Base-by-base conservation (phyloP, 2,888 invertebrate genomes). In the Elysia crispata region DNA sequence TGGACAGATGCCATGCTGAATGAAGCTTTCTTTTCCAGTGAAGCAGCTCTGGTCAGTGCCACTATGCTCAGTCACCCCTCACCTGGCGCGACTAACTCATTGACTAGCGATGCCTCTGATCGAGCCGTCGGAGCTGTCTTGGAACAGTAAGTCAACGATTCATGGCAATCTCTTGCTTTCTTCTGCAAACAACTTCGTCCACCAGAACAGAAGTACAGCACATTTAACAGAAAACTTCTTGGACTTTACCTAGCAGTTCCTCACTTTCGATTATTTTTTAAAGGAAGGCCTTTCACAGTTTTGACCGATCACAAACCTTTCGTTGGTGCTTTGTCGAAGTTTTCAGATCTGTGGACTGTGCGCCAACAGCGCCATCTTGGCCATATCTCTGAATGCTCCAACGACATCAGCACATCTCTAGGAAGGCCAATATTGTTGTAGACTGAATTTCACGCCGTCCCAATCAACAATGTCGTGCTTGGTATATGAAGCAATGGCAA, bases 121-220 rank as follows among this genome's bases (percentile, higher is more conserved):
- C 8, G 5, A 8, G 70, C 70, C 67, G 25, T 25, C 25, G 67
- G 67, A 1, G 30, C 67, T 6, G 67, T 66, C 67, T 15, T 66
- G 49, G 73, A 73, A 54, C 54, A 73, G 50, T 28, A 6, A 23
- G 25, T 1, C 13, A 50, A 54, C 11, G 73, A 54, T 73, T 25
- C 8, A 1, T 73, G 73, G 50, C 25, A 73, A 54, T 54, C 54
- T 18, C 54, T 73, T 11, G 73, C 54, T 28, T 73, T 73, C 23
- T 73, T 73, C 73, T 50, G 73, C 23, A 50, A 54, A n/a, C 73
- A 73, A 54, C 73, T 50, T 13, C 54, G 28, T 23, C 49, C 6
- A 73, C 73, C 73, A 31, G 75, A 75, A 31, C 1, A 15, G 1
- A 75, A 75, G n/a, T 75, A 75, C 75, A 75, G 75, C 30, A 75